These are phyloP conservation scores for Prionace glauca DNA, from an alignment of 2,797 vertebrate genomes.

Conservation along the genomic window DNA sequence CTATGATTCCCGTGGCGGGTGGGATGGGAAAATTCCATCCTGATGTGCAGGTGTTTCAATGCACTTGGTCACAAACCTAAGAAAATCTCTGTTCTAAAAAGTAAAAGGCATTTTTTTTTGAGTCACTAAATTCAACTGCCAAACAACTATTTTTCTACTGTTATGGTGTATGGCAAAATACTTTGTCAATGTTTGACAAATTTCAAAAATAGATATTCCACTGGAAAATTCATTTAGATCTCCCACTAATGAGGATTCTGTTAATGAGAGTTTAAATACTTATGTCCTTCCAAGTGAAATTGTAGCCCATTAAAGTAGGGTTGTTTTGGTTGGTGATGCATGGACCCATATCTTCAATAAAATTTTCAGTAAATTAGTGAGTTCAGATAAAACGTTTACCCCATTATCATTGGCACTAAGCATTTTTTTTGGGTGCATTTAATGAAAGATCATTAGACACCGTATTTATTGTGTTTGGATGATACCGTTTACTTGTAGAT, in stretches of 20 bases:
- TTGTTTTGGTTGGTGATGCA: conserved; percentile 32
- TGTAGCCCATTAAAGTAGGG: conserved; percentile 5
- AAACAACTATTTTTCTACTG: not conserved
- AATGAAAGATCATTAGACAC: not conserved
- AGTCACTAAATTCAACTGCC: not conserved
- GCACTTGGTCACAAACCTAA: not conserved
- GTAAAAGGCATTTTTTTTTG: not conserved
- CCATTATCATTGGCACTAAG: conserved; percentile 4
- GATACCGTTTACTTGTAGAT: not conserved
- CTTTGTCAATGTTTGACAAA: not conserved
- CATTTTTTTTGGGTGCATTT: not conserved
- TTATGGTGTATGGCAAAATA: not conserved
- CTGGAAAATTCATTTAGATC: not conserved
- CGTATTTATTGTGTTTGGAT: not conserved
- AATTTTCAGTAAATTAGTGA: conserved; percentile 21
- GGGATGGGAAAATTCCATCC: too few species aligned
- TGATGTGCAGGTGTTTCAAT: not conserved
- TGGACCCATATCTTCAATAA: conserved; percentile 20
- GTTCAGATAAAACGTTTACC: not conserved
- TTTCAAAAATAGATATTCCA: not conserved
- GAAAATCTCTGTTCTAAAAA: not conserved
- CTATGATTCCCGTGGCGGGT: too few species aligned
- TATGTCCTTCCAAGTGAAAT: not conserved
- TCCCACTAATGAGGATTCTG: conserved; percentile 1
- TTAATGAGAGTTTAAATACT: not conserved